A percentile compares a stretch with the other conserved stretches of the same genome.
Conservation (phyloP, 2,888 invertebrate species). For the Habrosyne pyritoides region DNA sequence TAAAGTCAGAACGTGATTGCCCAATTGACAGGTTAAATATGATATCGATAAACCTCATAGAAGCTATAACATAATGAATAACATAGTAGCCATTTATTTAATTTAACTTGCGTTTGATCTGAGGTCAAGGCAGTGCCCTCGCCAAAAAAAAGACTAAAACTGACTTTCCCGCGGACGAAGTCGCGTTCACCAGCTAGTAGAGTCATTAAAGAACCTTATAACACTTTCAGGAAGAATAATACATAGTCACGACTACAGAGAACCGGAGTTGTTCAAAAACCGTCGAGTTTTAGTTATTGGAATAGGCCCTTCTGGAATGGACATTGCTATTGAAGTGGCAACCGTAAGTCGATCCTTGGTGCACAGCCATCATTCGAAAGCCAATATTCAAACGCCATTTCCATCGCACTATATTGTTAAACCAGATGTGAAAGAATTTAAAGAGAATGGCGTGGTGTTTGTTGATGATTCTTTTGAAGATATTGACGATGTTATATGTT, state of each 20-base stretch:
- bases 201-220: too few relatives aligned
- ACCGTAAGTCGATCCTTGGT: slow-evolving; percentile 49
- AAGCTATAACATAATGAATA: too few relatives aligned
- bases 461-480: slow-evolving; percentile 5
- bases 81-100: too few relatives aligned
- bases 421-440: slow-evolving; percentile 56
- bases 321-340: slow-evolving; percentile 83
- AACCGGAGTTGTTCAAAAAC: slow-evolving; percentile 74
- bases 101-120: too few relatives aligned
- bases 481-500: slow-evolving; percentile 7
- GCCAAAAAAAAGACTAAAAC: too few relatives aligned
- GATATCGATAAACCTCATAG: too few relatives aligned
- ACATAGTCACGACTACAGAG: slow-evolving; percentile 86
- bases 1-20: too few relatives aligned
- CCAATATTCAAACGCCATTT: slow-evolving; percentile 38
- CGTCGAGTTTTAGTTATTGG: slow-evolving; percentile 84
- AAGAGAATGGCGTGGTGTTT: slow-evolving; percentile 29
- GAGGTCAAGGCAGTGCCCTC: too few relatives aligned
- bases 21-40: too few relatives aligned
- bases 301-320: slow-evolving; percentile 85
- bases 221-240: slow-evolving; percentile 69
- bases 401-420: slow-evolving; percentile 63
- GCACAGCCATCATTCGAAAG: slow-evolving; percentile 53
- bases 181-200: too few relatives aligned
- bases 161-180: too few relatives aligned